phyloP scores from a whole-genome alignment of 2,113 vertebrate species.

The Peromyscus leucopus region DNA sequence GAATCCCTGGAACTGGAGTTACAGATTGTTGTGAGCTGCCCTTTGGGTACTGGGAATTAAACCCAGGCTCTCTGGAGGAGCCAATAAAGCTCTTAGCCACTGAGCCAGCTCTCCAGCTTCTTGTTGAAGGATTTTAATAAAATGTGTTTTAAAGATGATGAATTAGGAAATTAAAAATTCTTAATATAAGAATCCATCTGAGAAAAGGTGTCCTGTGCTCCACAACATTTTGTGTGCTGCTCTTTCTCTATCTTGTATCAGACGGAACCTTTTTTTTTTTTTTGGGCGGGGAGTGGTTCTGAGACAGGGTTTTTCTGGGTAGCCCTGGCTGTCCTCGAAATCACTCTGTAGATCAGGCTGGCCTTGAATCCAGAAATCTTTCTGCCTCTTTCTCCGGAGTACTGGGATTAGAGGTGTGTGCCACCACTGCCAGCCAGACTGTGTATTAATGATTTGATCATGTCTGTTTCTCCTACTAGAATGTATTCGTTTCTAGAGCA shows the following conservation, averaged over 20 bases:
- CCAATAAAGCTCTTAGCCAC: background rate
- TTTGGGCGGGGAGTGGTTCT: background rate
- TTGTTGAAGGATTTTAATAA: conserved; percentile 57
- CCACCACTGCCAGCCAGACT: background rate
- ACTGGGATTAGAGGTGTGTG: background rate
- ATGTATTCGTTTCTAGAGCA: conserved; percentile 29
- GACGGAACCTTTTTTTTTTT: background rate
- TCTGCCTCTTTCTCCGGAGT: background rate
- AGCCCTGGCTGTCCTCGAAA: background rate
- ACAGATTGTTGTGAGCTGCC: background rate
- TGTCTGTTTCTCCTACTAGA: conserved; percentile 32
- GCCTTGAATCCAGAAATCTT: background rate
- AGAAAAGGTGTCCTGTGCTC: background rate
- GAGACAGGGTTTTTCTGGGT: background rate
- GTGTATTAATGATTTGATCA: conserved; percentile 51
- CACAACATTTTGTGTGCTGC: background rate
- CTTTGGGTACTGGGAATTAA: background rate
- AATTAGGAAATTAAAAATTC: conserved; percentile 46
- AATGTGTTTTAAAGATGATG: conserved; percentile 32
- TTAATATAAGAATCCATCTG: conserved; percentile 34
- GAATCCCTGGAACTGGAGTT: background rate
- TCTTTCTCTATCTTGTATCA: conserved; percentile 32
- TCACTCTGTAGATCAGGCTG: background rate
- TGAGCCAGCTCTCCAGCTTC: background rate
- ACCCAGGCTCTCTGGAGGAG: background rate